Evolutionary conservation across 2,888 invertebrate genomes (phyloP).

Genomic region (Lithophane ornitopus): DNA sequence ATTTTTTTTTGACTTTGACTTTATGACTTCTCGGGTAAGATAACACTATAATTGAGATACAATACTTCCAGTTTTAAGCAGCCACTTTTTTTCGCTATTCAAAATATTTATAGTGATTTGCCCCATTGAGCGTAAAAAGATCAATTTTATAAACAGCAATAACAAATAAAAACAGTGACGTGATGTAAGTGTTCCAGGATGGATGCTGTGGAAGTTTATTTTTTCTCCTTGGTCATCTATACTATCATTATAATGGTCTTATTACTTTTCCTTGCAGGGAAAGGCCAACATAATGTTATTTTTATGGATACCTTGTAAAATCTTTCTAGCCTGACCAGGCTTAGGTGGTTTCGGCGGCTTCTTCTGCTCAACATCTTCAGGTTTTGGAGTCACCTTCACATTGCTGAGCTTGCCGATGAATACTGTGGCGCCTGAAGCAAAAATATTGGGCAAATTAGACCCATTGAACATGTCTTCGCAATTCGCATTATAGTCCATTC

Average conservation of each 20-base stretch:
- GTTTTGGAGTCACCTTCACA: constrained; percentile 79
- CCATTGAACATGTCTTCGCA: not conserved
- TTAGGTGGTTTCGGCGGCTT: constrained; percentile 85
- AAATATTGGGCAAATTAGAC: not conserved
- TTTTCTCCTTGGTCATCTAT: not conserved
- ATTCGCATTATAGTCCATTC: not conserved
- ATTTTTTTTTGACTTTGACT: too few species aligned
- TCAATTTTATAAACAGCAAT: not conserved
- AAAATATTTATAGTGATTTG: fast-evolving
- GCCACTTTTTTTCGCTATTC: not conserved
- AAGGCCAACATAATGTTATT: not conserved
- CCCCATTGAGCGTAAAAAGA: not conserved
- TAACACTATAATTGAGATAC: not conserved
- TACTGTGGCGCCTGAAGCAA: constrained; percentile 79
- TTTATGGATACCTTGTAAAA: constrained; percentile 59
- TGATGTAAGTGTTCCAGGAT: too few species aligned
- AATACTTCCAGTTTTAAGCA: too few species aligned
- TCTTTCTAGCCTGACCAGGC: constrained; percentile 77
- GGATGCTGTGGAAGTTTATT: not conserved
- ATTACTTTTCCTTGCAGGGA: not conserved
- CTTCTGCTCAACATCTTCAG: constrained; percentile 75
- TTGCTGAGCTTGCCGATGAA: constrained; percentile 85
- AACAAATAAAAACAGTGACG: not conserved
- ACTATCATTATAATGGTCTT: not conserved
- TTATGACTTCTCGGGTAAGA: not conserved